Conservation (phyloP, 2,113 vertebrate species). For the Hemiprocne comata region DNA sequence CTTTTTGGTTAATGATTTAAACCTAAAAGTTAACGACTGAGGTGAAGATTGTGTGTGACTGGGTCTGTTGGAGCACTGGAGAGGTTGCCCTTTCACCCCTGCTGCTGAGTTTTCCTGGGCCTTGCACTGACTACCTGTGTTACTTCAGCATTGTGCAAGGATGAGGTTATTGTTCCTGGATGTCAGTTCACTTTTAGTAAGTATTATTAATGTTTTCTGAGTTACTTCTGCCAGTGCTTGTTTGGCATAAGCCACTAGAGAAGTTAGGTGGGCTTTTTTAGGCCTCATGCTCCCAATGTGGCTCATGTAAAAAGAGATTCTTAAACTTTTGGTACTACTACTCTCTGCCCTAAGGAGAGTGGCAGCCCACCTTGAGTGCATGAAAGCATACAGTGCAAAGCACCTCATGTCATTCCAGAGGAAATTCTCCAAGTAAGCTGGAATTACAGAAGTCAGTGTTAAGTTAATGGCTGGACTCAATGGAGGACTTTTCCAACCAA, state of each 20-base stretch:
- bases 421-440: not conserved
- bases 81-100: too few relatives aligned
- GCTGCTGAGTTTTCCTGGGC: not conserved
- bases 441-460: not conserved
- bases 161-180: not conserved
- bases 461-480: too few relatives aligned
- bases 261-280: not conserved
- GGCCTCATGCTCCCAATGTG: not conserved
- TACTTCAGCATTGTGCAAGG: not conserved
- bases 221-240: not conserved
- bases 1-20: not conserved
- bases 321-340: not conserved
- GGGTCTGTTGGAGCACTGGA: not conserved
- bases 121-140: not conserved
- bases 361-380: too few relatives aligned
- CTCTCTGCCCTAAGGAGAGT: not conserved
- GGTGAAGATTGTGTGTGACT: not conserved
- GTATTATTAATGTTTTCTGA: not conserved
- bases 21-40: accelerated
- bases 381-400: accelerated
- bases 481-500: too few relatives aligned
- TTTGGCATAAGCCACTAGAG: not conserved
- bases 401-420: not conserved
- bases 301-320: not conserved
- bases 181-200: not conserved